These are phyloP conservation scores for Chloroclysta siterata DNA, from an alignment of 2,888 invertebrate species.

Conservation along the genomic window DNA sequence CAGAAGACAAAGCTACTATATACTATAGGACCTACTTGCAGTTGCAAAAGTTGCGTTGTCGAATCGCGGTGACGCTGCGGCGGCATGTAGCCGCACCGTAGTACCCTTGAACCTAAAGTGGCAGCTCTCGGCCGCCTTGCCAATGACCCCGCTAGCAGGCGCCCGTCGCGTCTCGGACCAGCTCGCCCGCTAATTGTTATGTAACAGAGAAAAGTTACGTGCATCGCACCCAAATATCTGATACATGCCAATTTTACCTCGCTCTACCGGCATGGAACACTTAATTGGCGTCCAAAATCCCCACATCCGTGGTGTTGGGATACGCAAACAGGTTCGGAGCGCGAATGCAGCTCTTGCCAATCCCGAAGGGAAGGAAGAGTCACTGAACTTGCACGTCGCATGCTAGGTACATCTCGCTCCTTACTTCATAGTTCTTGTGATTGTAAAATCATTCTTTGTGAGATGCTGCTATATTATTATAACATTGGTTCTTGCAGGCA, in stretches of 20 bases:
- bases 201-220: constrained; percentile 74
- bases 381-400: constrained; percentile 80
- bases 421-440: constrained; percentile 79
- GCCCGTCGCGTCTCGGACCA: constrained; percentile 68
- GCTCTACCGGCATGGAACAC: constrained; percentile 49
- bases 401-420: constrained; percentile 67
- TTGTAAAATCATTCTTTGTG: constrained; percentile 72
- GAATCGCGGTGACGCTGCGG: constrained; percentile 26
- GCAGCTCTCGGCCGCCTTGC: constrained; percentile 85
- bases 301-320: constrained; percentile 67
- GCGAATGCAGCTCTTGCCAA: constrained; percentile 78
- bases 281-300: constrained; percentile 62
- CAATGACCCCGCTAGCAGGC: constrained; percentile 86
- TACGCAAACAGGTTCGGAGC: constrained; percentile 78
- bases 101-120: constrained; percentile 85
- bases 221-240: constrained; percentile 63
- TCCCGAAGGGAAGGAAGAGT: constrained; percentile 77
- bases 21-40: too few species aligned
- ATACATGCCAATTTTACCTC: constrained; percentile 59
- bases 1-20: too few species aligned
- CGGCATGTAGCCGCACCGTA: constrained; percentile 73
- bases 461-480: constrained; percentile 59
- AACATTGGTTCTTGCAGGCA: constrained; percentile 49
- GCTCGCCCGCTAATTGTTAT: constrained; percentile 78
- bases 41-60: not conserved